Percentiles rank a stretch among this genome's conserved stretches.
These are phyloP conservation scores for Neria commutata DNA, from an alignment of 2,888 invertebrate species.

Conservation along the genomic window DNA sequence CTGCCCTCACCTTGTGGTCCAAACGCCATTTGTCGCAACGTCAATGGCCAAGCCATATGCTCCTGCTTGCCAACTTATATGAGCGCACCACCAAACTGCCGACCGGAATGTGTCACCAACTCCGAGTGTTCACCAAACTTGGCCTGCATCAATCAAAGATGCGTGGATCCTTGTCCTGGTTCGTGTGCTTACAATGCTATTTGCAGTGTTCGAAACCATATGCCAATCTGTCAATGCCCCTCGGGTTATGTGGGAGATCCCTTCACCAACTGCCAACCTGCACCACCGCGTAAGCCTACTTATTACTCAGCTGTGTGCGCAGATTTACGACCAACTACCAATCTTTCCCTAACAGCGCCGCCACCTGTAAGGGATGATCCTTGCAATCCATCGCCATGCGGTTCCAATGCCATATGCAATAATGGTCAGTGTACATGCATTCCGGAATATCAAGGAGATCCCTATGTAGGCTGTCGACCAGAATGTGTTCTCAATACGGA, in stretches of 20 bases:
- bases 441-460: conserved; percentile 75
- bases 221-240: conserved; percentile 75
- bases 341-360: conserved; percentile 29
- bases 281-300: conserved; percentile 60
- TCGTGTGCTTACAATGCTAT: conserved; percentile 73
- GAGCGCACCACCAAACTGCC: conserved; percentile 74
- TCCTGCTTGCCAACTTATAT: conserved; percentile 70
- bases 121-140: conserved; percentile 76
- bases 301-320: too few species aligned
- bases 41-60: conserved; percentile 69
- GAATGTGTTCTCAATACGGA: conserved; percentile 80
- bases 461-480: conserved; percentile 77
- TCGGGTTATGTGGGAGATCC: conserved; percentile 78
- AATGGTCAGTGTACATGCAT: conserved; percentile 74
- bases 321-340: too few species aligned
- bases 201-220: conserved; percentile 73
- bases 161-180: conserved; percentile 80
- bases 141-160: conserved; percentile 79
- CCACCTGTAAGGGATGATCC: conserved; percentile 60
- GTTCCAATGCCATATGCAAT: conserved; percentile 72
- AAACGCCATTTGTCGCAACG: conserved; percentile 70
- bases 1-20: conserved; percentile 73
- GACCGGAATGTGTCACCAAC: conserved; percentile 74
- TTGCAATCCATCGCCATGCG: conserved; percentile 72
- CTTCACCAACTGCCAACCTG: conserved; percentile 67